Evolutionary conservation across 2,797 vertebrate species (phyloP), one percentile per base, ranked within the genome.

Genomic region (Acipenser ruthenus): DNA sequence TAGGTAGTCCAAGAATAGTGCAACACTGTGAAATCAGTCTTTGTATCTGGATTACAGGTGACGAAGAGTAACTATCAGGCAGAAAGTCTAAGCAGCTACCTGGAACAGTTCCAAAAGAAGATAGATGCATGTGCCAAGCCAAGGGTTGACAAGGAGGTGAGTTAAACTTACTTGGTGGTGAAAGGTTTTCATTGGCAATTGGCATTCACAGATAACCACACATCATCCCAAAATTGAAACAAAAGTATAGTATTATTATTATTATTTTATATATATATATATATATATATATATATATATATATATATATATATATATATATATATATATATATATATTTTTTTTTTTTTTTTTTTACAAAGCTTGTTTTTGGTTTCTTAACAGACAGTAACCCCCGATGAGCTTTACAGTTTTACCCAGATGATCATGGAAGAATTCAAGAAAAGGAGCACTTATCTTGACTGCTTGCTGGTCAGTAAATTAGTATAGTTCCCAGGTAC

Each of bases 381-480:
- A 5, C 67, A 93, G 91, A 58, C 64, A 70, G 79, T 83, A 49
- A 77, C 74, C 68, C 68, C 82, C 10, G 82, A 89, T 6, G 81
- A 88, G 6, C 70, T 94, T 58, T 89, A 79, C 49, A 68, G 65
- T 15, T 77, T 88, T 67, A 69, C 87, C 70, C 82, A 74, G 62
- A 78, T 63, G 1, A 65, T 93, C 65, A 79, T 77, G 73, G 80
- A 89, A 60, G 85, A 89, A 51, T 13, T 94, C 60, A 82, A 63
- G 64, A 83, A 78, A 59, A 89, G 90, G 67, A 88, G 88, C 75
- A 77, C 72, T 6, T 95, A 94, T 72, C 89, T 98, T 63, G 85
- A 90, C 49, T 87, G 90, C 51, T 72, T 81, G 10, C 9, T 78
- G 80, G 85, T 87, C 74, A 67, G 80, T 72, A 1, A 37, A 37